Evolutionary conservation across 2,888 invertebrate species (phyloP).

Genomic region (Leptothorax acervorum): DNA sequence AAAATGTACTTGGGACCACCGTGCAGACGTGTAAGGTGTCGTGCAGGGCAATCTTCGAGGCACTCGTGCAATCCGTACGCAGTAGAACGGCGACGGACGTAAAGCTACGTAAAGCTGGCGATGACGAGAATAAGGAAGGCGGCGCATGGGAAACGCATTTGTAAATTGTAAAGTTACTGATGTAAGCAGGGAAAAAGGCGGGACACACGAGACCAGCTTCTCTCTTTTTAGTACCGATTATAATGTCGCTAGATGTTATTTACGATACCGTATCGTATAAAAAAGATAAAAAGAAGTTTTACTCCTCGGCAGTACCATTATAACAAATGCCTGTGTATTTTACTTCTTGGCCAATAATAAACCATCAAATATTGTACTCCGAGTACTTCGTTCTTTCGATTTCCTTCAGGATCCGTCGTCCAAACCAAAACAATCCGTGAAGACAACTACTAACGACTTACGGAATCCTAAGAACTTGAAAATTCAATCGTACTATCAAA

Average conservation of each 20-base stretch:
- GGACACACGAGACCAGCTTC: slow-evolving; percentile 66
- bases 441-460: neutral
- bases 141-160: slow-evolving; percentile 40
- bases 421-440: neutral
- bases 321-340: slow-evolving; percentile 77
- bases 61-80: slow-evolving; percentile 32
- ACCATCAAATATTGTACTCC: slow-evolving; percentile 72
- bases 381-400: neutral
- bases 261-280: slow-evolving; percentile 65
- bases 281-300: slow-evolving; percentile 40
- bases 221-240: slow-evolving; percentile 76
- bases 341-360: slow-evolving; percentile 78
- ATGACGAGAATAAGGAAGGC: slow-evolving; percentile 30
- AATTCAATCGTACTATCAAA: neutral
- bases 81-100: slow-evolving; percentile 3
- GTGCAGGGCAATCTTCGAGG: slow-evolving; percentile 27
- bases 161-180: slow-evolving; percentile 67
- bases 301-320: slow-evolving; percentile 70
- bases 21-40: slow-evolving; percentile 69
- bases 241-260: slow-evolving; percentile 76
- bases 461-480: neutral
- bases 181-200: slow-evolving; percentile 60
- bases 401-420: neutral
- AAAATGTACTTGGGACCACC: slow-evolving; percentile 70
- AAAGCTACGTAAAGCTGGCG: neutral